Percentiles rank a stretch among this genome's conserved stretches.
These are phyloP conservation scores for Drosophila cognata DNA, from an alignment of 2,888 invertebrate genomes.

Conservation along the genomic window DNA sequence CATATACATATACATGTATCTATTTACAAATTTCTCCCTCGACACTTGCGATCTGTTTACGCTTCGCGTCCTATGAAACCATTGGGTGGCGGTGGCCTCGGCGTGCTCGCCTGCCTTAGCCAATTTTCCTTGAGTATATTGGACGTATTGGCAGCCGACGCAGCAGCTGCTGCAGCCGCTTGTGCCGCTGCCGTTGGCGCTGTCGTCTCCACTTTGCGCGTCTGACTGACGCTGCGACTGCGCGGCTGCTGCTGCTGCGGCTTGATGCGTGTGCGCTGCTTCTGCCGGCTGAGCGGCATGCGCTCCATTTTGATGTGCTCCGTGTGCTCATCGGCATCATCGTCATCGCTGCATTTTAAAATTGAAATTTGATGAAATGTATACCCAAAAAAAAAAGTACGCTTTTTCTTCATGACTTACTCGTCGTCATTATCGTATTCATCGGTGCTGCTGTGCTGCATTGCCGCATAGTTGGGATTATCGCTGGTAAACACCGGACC, in stretches of 20 bases:
- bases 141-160: constrained; percentile 51
- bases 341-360: constrained; percentile 46
- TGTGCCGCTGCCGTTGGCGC: constrained; percentile 22
- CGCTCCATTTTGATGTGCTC: constrained; percentile 81
- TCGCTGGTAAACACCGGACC: constrained; percentile 45
- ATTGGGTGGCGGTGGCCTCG: constrained; percentile 82
- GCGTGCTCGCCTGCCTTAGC: constrained; percentile 72
- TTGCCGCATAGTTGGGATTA: constrained; percentile 74
- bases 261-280: constrained; percentile 46
- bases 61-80: constrained; percentile 83
- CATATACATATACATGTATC: constrained; percentile 16
- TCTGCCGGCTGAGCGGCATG: constrained; percentile 69
- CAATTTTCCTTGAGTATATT: constrained; percentile 81
- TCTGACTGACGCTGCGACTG: constrained; percentile 69
- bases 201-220: constrained; percentile 48
- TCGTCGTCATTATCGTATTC: constrained; percentile 56
- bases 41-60: constrained; percentile 53
- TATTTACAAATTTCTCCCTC: constrained; percentile 47
- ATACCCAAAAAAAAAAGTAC: neutral
- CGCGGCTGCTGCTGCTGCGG: constrained; percentile 38
- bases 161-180: constrained; percentile 17
- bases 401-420: constrained; percentile 13
- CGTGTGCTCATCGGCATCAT: constrained; percentile 61
- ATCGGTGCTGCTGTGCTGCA: constrained; percentile 54
- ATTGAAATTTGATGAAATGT: neutral